Conservation (phyloP, 30 jellyfish, hydroid and myxozoan species). For the Chironex yamaguchii region DNA sequence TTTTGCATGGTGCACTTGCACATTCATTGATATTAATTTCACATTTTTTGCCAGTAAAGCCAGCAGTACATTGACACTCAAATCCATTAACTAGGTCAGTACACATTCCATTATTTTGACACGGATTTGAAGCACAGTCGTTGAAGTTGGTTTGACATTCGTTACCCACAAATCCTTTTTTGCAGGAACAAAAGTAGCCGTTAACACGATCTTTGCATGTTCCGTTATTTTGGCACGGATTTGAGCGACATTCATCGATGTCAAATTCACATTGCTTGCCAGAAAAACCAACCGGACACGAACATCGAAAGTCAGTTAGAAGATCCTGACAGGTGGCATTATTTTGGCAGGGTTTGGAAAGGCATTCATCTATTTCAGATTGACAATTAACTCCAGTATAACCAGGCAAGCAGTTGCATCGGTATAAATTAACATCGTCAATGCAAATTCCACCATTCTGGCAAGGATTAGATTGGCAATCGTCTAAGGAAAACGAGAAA, state of each 20-base stretch:
- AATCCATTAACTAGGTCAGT: slow-evolving; percentile 40
- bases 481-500: background rate
- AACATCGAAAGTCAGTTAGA: slow-evolving; percentile 35
- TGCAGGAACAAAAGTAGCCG: slow-evolving; percentile 31
- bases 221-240: slow-evolving; percentile 60
- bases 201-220: slow-evolving; percentile 32
- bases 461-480: slow-evolving; percentile 46
- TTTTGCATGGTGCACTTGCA: slow-evolving; percentile 45
- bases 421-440: slow-evolving; percentile 49
- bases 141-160: slow-evolving; percentile 24
- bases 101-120: slow-evolving; percentile 60
- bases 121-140: slow-evolving; percentile 51
- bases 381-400: slow-evolving; percentile 59
- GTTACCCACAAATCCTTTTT: slow-evolving; percentile 33
- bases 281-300: slow-evolving; percentile 52
- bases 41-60: slow-evolving; percentile 50
- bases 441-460: slow-evolving; percentile 60
- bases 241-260: slow-evolving; percentile 58
- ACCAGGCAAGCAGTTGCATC: slow-evolving; percentile 57
- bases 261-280: slow-evolving; percentile 53
- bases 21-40: slow-evolving; percentile 50
- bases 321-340: slow-evolving; percentile 59
- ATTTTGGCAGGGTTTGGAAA: slow-evolving; percentile 62
- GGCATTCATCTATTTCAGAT: slow-evolving; percentile 62
- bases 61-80: slow-evolving; percentile 42